phyloP scores from a whole-genome alignment of 2,113 vertebrate genomes.

The Oxyura jamaicensis region DNA sequence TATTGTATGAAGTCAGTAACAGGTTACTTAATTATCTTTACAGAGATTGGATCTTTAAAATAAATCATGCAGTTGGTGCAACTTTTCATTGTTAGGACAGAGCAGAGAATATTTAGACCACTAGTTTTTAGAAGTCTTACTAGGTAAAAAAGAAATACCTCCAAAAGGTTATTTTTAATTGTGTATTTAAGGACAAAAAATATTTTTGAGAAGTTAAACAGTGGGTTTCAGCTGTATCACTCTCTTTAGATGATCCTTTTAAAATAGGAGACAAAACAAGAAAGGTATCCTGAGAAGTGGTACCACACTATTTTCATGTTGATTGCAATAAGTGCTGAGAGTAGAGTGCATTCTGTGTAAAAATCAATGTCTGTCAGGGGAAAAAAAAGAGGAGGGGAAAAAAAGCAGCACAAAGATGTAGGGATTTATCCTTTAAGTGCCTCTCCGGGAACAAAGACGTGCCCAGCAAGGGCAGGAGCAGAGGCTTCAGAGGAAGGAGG shows the following conservation, averaged over 20 bases:
- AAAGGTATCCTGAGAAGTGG: slow-evolving; percentile 53
- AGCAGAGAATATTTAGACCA: neutral
- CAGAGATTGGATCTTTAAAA: neutral
- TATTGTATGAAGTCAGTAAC: neutral
- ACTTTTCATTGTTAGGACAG: neutral
- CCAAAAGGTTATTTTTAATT: neutral
- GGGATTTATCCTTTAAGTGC: slow-evolving; percentile 71
- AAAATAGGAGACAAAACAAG: slow-evolving; percentile 71
- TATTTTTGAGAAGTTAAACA: slow-evolving; percentile 69
- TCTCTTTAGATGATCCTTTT: slow-evolving; percentile 76
- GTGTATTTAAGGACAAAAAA: slow-evolving; percentile 22
- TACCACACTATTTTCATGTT: slow-evolving; percentile 73
- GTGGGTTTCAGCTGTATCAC: slow-evolving; percentile 68
- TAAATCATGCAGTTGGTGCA: neutral
- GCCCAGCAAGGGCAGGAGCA: neutral
- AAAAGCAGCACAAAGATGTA: slow-evolving; percentile 36
- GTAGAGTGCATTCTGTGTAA: slow-evolving; percentile 65
- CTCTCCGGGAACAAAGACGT: neutral
- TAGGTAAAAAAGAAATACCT: neutral
- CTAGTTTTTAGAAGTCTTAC: neutral
- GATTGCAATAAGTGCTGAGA: slow-evolving; percentile 75
- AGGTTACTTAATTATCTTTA: neutral
- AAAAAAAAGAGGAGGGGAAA: neutral
- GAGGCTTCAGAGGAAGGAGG: neutral
- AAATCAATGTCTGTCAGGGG: slow-evolving; percentile 63